Conservation (phyloP, 2,888 invertebrate genomes). For the Helobdella robusta region DNA sequence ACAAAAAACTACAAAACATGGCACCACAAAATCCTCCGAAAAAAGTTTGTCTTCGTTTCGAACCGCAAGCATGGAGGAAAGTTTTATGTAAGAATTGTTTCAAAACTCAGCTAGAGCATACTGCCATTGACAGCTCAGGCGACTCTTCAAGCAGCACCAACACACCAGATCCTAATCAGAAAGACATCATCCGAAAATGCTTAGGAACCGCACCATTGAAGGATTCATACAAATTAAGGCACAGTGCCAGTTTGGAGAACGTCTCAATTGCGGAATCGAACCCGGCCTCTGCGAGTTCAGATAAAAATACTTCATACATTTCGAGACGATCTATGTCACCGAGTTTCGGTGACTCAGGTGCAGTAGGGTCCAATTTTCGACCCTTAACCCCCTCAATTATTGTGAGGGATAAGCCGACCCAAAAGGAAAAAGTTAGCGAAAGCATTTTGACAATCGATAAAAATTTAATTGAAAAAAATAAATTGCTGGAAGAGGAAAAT, state of each 20-base stretch:
- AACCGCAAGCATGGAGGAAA: slow-evolving; percentile 35
- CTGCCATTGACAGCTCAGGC: not conserved
- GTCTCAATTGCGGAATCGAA: not conserved
- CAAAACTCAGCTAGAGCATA: slow-evolving; percentile 31
- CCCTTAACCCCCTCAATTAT: not conserved
- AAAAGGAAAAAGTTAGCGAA: not conserved
- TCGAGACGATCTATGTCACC: slow-evolving; percentile 18
- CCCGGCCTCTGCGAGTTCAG: not conserved
- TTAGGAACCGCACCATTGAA: slow-evolving; percentile 1
- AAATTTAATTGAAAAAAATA: not conserved
- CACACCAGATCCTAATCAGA: slow-evolving; percentile 14
- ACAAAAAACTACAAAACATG: not conserved
- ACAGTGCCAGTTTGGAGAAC: slow-evolving; percentile 20
- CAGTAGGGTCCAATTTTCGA: not conserved
- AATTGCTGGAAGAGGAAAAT: not conserved
- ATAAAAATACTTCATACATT: not conserved
- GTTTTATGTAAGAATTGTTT: slow-evolving; percentile 37
- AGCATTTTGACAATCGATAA: too few relatives aligned
- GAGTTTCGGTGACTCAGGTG: not conserved
- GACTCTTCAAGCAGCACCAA: not conserved
- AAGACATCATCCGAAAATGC: slow-evolving; percentile 17
- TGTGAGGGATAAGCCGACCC: not conserved
- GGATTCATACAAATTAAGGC: slow-evolving; percentile 2
- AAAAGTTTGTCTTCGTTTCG: slow-evolving; percentile 32
- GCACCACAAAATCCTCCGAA: not conserved